Evolutionary conservation across 2,797 vertebrate genomes (phyloP).

Genomic region (Cirrhinus molitorella): DNA sequence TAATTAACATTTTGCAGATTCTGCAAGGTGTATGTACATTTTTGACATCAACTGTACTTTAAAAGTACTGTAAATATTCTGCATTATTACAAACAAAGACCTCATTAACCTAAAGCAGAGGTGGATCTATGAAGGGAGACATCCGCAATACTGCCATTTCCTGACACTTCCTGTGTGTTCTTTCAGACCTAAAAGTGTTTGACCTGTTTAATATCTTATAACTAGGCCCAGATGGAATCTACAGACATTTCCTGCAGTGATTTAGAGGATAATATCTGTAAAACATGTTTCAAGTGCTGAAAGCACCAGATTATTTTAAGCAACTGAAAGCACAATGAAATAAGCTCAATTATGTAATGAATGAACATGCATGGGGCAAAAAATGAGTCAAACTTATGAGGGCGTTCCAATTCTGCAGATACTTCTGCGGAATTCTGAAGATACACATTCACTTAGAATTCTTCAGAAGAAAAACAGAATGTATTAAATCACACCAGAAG

Average conservation of each 20-base stretch:
- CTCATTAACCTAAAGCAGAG: not conserved
- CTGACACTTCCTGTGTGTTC: not conserved
- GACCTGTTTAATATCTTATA: not conserved
- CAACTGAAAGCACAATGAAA: not conserved
- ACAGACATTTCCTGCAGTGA: not conserved
- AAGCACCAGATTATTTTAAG: not conserved
- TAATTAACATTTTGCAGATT: no score
- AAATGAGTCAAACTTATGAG: not conserved
- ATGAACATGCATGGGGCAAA: not conserved
- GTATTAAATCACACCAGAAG: not conserved
- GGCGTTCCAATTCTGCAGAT: not conserved
- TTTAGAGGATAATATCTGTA: not conserved
- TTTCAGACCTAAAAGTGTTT: not conserved
- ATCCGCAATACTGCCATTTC: not conserved
- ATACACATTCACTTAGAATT: not conserved
- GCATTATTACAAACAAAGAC: not conserved
- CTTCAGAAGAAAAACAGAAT: slow-evolving; percentile 7
- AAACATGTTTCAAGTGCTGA: not conserved
- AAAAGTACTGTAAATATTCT: not conserved
- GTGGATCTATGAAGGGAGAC: not conserved
- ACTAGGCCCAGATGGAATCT: not conserved
- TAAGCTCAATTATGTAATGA: not conserved
- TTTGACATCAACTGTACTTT: no score
- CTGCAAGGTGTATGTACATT: no score
- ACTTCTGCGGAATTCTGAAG: slow-evolving; percentile 7